A percentile compares a stretch with the other conserved stretches of the same genome.
phyloP scores from a whole-genome alignment of 2,113 vertebrate genomes.

The Diphyllodes magnificus region DNA sequence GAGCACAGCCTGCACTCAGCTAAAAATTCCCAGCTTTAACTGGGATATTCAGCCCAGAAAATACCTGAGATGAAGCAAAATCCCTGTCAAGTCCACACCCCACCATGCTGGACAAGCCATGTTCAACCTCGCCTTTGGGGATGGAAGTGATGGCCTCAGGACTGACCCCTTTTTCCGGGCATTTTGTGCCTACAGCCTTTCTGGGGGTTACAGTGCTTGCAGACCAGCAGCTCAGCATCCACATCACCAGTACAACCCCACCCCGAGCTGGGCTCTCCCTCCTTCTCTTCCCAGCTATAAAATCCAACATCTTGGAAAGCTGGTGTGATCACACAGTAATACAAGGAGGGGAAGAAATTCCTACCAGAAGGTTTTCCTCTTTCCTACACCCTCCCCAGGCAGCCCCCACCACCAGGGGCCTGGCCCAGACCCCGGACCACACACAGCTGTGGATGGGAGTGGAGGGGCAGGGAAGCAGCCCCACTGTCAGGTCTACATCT shows the following conservation, averaged over 20 bases:
- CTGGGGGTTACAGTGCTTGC: background rate
- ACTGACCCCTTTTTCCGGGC: background rate
- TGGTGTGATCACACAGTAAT: background rate
- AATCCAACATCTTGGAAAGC: background rate
- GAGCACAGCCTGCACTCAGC: background rate
- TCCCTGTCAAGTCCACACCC: background rate
- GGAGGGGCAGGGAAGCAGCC: background rate
- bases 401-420: accelerated
- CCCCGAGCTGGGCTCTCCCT: accelerated
- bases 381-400: background rate
- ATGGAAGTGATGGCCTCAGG: background rate
- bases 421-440: background rate
- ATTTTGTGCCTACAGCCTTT: background rate
- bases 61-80: accelerated
- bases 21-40: background rate
- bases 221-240: background rate
- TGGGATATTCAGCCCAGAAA: background rate
- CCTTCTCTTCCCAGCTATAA: background rate
- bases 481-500: background rate
- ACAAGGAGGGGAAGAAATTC: background rate
- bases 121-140: background rate
- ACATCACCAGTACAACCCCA: background rate
- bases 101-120: accelerated
- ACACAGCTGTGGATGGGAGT: background rate
- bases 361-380: background rate